Evolutionary conservation across 2,888 invertebrate species (phyloP), one percentile per base, ranked within the genome.

Genomic region (Hartigia nigra): DNA sequence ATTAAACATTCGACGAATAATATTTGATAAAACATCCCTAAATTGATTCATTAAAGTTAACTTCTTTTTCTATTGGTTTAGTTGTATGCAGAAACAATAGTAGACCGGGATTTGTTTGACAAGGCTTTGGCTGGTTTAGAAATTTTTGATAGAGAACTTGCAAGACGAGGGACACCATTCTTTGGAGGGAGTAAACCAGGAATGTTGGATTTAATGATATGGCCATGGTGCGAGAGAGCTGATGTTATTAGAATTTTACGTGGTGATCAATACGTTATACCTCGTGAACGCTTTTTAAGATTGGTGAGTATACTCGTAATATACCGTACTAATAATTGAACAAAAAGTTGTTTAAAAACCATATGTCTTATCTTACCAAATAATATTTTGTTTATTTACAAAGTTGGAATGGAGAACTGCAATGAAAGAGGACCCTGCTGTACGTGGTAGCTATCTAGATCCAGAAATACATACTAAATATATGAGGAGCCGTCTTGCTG

Each of bases 171-270:
- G 34, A 94, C 94, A 0, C 93, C 93, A 76, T 97, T 93, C 90
- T 94, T 96, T 84, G 93, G 95, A 80, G 96, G 96, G 0, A 92
- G 92, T 77, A 93, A 94, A 79, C 96, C 97, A 1, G 96, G 96
- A 74, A 94, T 96, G 93, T 92, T 97, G 77, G 97, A 97, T 90
- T 95, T 95, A 84, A 96, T 97, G 93, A 94, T 97, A 83, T 97
- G 96, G 96, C 97, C 97, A 2, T 97, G 96, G 95, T 94, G 96
- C 86, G 97, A 97, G 90, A 92, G 95, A 85, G 87, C 95, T 0
- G 92, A 93, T 81, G 88, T 96, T 72, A 92, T 96, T 0, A 92
- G 93, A 86, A 89, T 95, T 34, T 88, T 95, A 74, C 94, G 94
- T 12, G 94, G 94, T 76, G 93, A 94, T 74, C 93, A 94, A 76